phyloP scores from a whole-genome alignment of 92 coral and sea anemone species.

The Pocillopora meandrina region DNA sequence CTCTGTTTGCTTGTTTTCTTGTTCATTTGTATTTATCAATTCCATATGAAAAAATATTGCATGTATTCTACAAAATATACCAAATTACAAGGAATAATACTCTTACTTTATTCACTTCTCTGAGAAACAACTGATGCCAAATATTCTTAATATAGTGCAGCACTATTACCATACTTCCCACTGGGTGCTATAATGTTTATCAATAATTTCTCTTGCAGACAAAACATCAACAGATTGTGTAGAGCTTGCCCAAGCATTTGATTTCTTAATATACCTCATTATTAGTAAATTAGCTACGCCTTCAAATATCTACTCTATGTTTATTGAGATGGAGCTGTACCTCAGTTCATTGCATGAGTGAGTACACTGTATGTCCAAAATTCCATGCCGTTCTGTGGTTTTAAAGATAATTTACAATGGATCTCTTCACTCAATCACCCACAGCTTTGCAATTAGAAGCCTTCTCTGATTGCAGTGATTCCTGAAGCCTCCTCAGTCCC shows the following conservation, averaged over 20 bases:
- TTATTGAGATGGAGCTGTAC: slow-evolving; percentile 23
- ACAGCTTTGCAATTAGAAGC: background rate
- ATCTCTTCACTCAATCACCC: background rate
- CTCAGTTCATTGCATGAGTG: slow-evolving; percentile 16
- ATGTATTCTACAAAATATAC: slow-evolving; percentile 93
- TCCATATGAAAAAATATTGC: slow-evolving; percentile 89
- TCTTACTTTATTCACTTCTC: slow-evolving; percentile 63
- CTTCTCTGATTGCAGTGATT: slow-evolving; percentile 14
- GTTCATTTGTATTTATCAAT: slow-evolving; percentile 33
- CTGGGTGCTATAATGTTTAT: slow-evolving; percentile 8
- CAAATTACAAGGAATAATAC: slow-evolving; percentile 65
- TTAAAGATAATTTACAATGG: slow-evolving; percentile 28
- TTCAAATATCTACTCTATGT: background rate
- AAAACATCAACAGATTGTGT: background rate
- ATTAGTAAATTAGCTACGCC: background rate
- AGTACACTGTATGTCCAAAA: slow-evolving; percentile 2
- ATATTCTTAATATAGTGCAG: slow-evolving; percentile 37
- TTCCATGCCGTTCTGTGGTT: slow-evolving; percentile 54
- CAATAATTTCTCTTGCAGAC: background rate
- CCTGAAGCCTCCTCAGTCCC: slow-evolving; percentile 51
- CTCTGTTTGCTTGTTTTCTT: slow-evolving; percentile 15
- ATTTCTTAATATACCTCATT: slow-evolving; percentile 21
- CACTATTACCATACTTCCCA: slow-evolving; percentile 2
- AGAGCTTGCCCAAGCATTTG: slow-evolving; percentile 6
- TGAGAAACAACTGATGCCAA: slow-evolving; percentile 58